Percentiles rank a stretch among this genome's conserved stretches.
Evolutionary conservation across 2,113 vertebrate species (phyloP).

Genomic region (Vulpes lagopus): DNA sequence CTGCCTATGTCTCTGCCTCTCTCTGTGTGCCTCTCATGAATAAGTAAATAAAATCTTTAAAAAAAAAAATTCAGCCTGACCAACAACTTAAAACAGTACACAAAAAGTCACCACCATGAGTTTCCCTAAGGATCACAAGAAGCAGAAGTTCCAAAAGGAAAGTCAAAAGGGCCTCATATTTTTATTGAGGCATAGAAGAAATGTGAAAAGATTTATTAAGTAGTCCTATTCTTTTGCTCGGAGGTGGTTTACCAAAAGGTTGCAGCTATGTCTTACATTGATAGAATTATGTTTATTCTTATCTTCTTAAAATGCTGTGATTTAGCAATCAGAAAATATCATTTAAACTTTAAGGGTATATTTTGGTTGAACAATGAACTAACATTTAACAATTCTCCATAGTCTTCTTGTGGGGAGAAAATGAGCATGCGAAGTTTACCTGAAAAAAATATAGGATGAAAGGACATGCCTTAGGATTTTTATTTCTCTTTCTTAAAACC

Average conservation of each 20-base stretch:
- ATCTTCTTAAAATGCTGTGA: neutral
- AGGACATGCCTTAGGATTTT: neutral
- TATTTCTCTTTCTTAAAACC: slow-evolving; percentile 13
- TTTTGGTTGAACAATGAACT: neutral
- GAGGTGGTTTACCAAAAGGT: neutral
- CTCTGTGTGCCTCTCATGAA: too few relatives aligned
- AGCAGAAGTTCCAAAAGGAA: neutral
- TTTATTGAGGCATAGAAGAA: neutral
- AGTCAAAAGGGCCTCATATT: neutral
- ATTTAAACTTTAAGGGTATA: neutral
- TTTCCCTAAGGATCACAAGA: neutral
- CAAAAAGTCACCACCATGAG: neutral
- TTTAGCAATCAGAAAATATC: neutral
- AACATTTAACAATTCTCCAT: neutral
- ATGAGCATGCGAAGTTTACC: neutral
- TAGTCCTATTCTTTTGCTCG: neutral
- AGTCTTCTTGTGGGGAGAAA: neutral
- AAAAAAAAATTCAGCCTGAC: neutral
- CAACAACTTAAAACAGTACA: neutral
- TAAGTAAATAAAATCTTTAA: too few relatives aligned
- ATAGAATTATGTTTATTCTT: neutral
- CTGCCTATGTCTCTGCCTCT: too few relatives aligned
- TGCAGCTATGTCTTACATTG: neutral
- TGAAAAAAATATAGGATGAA: neutral
- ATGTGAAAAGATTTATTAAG: neutral